These are phyloP conservation scores for Bucorvus abyssinicus DNA, from an alignment of 2,797 vertebrate species.

Conservation along the genomic window DNA sequence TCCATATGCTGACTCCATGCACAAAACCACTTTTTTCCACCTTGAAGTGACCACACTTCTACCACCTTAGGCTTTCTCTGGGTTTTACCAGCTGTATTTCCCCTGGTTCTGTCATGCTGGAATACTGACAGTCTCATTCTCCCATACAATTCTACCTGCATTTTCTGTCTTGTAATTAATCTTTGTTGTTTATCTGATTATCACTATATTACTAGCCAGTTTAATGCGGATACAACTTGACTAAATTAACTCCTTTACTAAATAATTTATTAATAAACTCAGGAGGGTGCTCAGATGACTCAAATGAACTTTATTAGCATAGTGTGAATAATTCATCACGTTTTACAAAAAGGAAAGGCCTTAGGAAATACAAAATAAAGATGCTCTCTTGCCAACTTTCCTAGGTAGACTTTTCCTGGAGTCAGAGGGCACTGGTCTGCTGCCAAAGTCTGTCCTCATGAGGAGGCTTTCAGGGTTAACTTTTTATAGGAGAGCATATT, in stretches of 20 bases:
- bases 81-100: not conserved
- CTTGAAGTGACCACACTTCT: fast-evolving
- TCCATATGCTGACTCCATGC: not conserved
- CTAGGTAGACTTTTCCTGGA: not conserved
- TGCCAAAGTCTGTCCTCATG: not conserved
- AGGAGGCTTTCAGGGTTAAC: not conserved
- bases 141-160: not conserved
- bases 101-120: not conserved
- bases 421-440: not conserved
- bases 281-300: not conserved
- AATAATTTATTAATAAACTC: conserved; percentile 45
- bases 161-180: not conserved
- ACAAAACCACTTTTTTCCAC: not conserved
- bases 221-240: not conserved
- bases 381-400: not conserved
- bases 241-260: not conserved
- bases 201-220: not conserved
- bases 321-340: conserved; percentile 36
- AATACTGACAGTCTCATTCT: not conserved
- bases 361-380: conserved; percentile 4
- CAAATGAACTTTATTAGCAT: conserved; percentile 42
- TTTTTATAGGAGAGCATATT: not conserved
- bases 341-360: not conserved
- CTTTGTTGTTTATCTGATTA: not conserved
- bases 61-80: not conserved